Base-by-base conservation (phyloP, 2,888 invertebrate genomes). In the Xestoiulus laeticollis region DNA sequence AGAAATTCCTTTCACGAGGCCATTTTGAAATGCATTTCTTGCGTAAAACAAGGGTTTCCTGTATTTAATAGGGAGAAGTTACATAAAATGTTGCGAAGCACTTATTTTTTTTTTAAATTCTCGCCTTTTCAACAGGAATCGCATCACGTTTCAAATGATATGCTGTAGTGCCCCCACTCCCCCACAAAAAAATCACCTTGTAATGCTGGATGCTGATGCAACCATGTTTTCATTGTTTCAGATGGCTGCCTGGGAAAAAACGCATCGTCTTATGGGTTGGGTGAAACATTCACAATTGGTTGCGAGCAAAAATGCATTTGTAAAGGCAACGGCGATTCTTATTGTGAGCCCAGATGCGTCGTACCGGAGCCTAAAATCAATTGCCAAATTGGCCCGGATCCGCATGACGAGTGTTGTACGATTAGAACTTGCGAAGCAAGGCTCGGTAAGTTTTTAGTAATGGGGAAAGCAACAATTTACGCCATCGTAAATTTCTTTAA, bases 281-380 rank as follows among this genome's bases (percentile, higher is more conserved):
- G 95, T 0, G 95, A 96, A 90, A 96, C 96, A 91, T 96, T 96
- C 93, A 95, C 96, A 92, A 96, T 97, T 90, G 96, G 95, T 19
- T 97, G 97, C 91, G 94, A 95, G 16, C 94, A 95, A 86, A 93
- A 96, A 22, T 97, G 97, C 91, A 94, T 95, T 88, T 97, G 97
- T 91, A 94, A 94, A 0, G 94, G 94, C 0, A 93, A 93, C 0
- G 95, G 95, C 90, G 89, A 90, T 43, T 94, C 95, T 0, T 95
- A 96, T 89, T 98, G 97, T 91, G 94, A 95, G 0, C 95, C 95
- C 16, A 43, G 88, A 43, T 86, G 86, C n/a, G 43, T 30, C 8
- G 19, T 43, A 22, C 43, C n/a, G 26, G 33, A 26, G 32, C 44
- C 86, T 14, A 30, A 2, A 6, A 33, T 59, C 53, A 48, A 86